Evolutionary conservation across 2,113 vertebrate genomes (phyloP), one percentile per base, ranked within the genome.

Genomic region (Chaetodon auriga): DNA sequence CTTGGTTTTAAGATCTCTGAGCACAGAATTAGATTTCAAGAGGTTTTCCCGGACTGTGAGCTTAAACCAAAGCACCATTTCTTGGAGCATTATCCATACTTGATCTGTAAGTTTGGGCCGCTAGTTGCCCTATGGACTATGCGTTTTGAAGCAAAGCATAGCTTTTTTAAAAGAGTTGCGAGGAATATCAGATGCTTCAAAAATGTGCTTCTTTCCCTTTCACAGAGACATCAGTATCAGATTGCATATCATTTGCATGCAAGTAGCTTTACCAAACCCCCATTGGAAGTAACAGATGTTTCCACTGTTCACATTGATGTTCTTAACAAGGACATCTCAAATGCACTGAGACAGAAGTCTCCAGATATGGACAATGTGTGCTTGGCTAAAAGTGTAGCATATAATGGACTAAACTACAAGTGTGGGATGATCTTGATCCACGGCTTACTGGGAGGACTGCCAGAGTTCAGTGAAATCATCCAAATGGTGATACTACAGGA

Each of bases 391-490:
- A 78, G 60, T 78, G 71, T 51, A 13, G 6, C 70, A 60, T 68
- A 63, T 65, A 73, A 87, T 81, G 77, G 76, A 55, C 48, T 79
- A 9, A 78, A 83, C 49, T 89, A 87, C 77, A 83, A 21, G 36
- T 68, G 46, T 68, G 78, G 78, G 43, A 90, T 88, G 81, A 79
- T 90, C 58, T 80, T 87, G 64, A 68, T 83, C 63, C 69, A 80
- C 15, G 73, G 85, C 66, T 84, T 82, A 74, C 15, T 82, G 46
- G 80, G 76, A 84, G 81, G 83, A 69, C 60, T 82, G 36, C 82
- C 81, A 82, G 79, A 88, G 54, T 89, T 91, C 46, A 5, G 48
- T 68, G 77, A 91, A 83, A 91, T 88, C 19, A 74, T 87, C 41
- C 85, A 89, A 45, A 91, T 86, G 55, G 54, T 84, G 43, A 75